Conservation (phyloP, 2,113 vertebrate genomes). For the Paramisgurnus dabryanus region DNA sequence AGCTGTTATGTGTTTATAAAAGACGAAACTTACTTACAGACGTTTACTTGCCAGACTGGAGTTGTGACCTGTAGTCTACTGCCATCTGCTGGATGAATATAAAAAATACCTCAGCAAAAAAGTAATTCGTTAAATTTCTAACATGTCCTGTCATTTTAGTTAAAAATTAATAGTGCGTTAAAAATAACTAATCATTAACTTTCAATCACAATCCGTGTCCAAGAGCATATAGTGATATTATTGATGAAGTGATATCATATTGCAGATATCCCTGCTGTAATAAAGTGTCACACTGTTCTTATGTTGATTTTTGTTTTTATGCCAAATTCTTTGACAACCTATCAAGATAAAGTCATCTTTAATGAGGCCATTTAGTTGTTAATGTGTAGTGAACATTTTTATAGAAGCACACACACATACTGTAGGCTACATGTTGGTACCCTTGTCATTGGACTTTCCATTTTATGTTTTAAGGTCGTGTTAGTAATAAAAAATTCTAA, state of each 20-base stretch:
- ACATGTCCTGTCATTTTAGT: neutral
- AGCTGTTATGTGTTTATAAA: neutral
- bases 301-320: neutral
- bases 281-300: neutral
- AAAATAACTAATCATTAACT: constrained; percentile 8
- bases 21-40: neutral
- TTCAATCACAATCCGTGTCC: neutral
- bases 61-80: constrained; percentile 18
- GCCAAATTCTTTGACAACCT: neutral
- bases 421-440: too few relatives aligned
- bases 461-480: too few relatives aligned
- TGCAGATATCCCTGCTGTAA: neutral
- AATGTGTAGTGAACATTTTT: too few relatives aligned
- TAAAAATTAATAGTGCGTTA: neutral
- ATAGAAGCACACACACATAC: neutral
- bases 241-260: neutral
- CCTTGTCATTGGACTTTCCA: too few relatives aligned
- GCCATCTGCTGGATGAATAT: constrained; percentile 40
- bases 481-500: too few relatives aligned
- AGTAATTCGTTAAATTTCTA: neutral
- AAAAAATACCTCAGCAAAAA: neutral
- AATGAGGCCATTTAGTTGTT: too few relatives aligned
- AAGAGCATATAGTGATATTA: neutral
- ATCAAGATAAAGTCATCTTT: neutral
- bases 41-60: neutral